These are phyloP conservation scores for Sphaerophoria rueppellii DNA, from an alignment of 2,888 invertebrate species.

Conservation along the genomic window DNA sequence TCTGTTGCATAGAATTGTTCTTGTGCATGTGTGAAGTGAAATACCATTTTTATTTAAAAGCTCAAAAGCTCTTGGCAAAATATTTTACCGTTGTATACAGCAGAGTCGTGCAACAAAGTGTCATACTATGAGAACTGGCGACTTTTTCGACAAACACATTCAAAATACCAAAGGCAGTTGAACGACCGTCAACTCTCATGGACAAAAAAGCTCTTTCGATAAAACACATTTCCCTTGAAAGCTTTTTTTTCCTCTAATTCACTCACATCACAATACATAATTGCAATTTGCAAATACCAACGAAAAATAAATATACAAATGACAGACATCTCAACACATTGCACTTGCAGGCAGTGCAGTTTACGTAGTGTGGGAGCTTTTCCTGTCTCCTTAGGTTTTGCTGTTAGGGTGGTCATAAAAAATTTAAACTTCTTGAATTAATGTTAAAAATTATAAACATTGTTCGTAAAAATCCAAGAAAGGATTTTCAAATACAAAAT, in stretches of 20 bases:
- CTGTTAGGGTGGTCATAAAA: not conserved
- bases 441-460: too few relatives aligned
- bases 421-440: not conserved
- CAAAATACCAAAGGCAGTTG: constrained; percentile 68
- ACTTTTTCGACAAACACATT: constrained; percentile 15
- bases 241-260: constrained; percentile 31
- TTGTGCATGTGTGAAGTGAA: not conserved
- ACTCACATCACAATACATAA: not conserved
- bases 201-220: constrained; percentile 49
- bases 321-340: not conserved
- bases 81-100: constrained; percentile 58
- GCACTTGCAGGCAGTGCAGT: constrained; percentile 21
- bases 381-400: constrained; percentile 16
- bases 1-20: not conserved
- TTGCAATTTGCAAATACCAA: not conserved
- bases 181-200: constrained; percentile 70
- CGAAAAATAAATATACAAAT: not conserved
- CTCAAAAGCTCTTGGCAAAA: constrained; percentile 17
- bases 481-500: too few relatives aligned
- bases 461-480: too few relatives aligned
- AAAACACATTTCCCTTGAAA: constrained; percentile 62
- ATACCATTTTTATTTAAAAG: not conserved
- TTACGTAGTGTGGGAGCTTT: constrained; percentile 28
- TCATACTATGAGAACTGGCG: constrained; percentile 31
- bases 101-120: not conserved